Evolutionary conservation across 2,797 vertebrate genomes (phyloP).

Genomic region (Coendou prehensilis): DNA sequence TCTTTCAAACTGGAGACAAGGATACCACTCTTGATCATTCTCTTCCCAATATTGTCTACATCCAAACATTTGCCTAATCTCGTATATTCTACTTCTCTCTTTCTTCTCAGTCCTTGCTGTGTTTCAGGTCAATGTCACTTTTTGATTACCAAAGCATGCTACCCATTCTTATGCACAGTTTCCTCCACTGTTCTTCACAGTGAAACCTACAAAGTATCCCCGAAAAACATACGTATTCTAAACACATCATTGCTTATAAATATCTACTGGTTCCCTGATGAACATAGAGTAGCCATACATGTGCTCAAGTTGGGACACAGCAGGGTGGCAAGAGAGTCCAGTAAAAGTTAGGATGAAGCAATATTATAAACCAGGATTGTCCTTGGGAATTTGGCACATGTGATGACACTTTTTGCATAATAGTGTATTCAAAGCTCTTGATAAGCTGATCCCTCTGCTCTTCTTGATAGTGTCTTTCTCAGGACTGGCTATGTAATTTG

Average conservation of each 20-base stretch:
- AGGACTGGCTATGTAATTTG: not conserved
- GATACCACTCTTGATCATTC: not conserved
- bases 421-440: not conserved
- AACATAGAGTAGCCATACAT: not conserved
- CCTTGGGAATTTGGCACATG: not conserved
- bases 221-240: not conserved
- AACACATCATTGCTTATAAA: not conserved
- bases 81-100: not conserved
- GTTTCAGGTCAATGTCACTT: not conserved
- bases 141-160: not conserved
- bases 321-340: not conserved
- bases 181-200: not conserved
- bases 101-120: not conserved
- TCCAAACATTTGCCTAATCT: not conserved
- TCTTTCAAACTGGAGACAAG: not conserved
- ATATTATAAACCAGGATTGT: not conserved
- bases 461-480: not conserved
- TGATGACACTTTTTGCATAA: not conserved
- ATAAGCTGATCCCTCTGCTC: not conserved
- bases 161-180: not conserved
- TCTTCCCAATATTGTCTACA: not conserved
- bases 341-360: not conserved
- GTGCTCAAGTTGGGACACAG: not conserved
- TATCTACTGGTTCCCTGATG: not conserved
- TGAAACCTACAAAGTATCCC: not conserved